phyloP scores from a whole-genome alignment of 1,140 invertebrate genomes.

The Diabrotica virgifera region DNA sequence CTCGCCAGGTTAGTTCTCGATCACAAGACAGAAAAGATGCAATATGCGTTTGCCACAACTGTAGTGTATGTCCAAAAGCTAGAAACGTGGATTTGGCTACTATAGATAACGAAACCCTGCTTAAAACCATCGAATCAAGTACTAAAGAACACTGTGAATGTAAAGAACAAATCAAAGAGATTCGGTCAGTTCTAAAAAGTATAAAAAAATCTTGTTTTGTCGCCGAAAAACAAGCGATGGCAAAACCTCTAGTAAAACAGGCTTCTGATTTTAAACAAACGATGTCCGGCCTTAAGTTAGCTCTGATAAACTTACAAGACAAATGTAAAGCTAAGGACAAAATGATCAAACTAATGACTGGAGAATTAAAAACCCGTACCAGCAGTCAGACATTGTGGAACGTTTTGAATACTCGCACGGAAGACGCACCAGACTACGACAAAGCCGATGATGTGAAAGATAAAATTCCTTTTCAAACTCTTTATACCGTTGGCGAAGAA shows the following conservation, averaged over 20 bases:
- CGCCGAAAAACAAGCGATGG: conserved; percentile 28
- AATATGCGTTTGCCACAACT: conserved; percentile 15
- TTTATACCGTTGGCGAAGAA: conserved; percentile 18
- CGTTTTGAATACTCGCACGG: conserved; percentile 18
- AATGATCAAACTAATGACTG: conserved; percentile 38
- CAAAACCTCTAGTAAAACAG: conserved; percentile 30
- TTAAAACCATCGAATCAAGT: conserved; percentile 19
- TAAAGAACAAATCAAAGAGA: conserved; percentile 30
- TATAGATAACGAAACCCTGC: conserved; percentile 26
- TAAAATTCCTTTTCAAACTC: conserved; percentile 4
- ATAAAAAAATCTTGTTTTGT: conserved; percentile 34
- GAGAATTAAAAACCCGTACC: conserved; percentile 30
- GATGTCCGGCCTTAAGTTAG: conserved; percentile 37
- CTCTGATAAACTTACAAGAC: conserved; percentile 35
- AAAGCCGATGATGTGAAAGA: conserved; percentile 27
- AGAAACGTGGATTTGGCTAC: conserved; percentile 13
- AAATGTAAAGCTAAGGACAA: conserved; percentile 40
- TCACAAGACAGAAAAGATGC: not conserved
- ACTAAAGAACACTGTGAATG: conserved; percentile 31
- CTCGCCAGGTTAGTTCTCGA: not conserved
- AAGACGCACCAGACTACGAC: conserved; percentile 22
- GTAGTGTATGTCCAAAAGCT: conserved; percentile 6
- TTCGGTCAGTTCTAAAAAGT: conserved; percentile 28
- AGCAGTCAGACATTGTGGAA: conserved; percentile 30
- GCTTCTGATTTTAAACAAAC: conserved; percentile 29